Evolutionary conservation across 2,797 vertebrate species (phyloP).

Genomic region (Ptychobarbus kaznakovi): DNA sequence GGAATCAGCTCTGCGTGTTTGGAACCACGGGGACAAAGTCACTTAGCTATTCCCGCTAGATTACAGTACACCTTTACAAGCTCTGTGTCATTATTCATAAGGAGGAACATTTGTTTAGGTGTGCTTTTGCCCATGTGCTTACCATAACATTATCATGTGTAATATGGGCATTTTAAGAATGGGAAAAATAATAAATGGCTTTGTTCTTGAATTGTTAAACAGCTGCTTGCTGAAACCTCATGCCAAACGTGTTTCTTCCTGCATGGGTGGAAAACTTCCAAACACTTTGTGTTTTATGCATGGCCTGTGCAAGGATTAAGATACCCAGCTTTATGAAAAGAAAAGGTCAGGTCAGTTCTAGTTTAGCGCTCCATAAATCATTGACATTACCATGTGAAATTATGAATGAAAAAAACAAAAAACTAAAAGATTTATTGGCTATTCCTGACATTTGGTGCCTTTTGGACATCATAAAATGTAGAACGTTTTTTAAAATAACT

Average conservation of each 20-base stretch:
- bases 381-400: neutral
- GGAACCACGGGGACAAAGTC: slow-evolving; percentile 35
- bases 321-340: neutral
- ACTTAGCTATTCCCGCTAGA: slow-evolving; percentile 34
- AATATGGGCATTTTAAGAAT: slow-evolving; percentile 6
- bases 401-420: neutral
- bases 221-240: slow-evolving; percentile 14
- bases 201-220: slow-evolving; percentile 6
- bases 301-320: neutral
- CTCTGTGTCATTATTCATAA: slow-evolving; percentile 42
- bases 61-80: slow-evolving; percentile 37
- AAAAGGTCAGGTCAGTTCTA: neutral
- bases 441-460: neutral
- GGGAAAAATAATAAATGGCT: slow-evolving; percentile 10
- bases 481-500: neutral
- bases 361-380: neutral
- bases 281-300: slow-evolving; percentile 1
- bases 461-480: neutral
- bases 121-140: slow-evolving; percentile 20
- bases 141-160: slow-evolving; percentile 39
- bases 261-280: neutral
- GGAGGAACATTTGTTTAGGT: slow-evolving; percentile 12
- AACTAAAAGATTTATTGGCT: neutral
- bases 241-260: slow-evolving; percentile 2
- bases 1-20: slow-evolving; percentile 36